Evolutionary conservation across 2,797 vertebrate species (phyloP).

Genomic region (Sebastes vulpes): DNA sequence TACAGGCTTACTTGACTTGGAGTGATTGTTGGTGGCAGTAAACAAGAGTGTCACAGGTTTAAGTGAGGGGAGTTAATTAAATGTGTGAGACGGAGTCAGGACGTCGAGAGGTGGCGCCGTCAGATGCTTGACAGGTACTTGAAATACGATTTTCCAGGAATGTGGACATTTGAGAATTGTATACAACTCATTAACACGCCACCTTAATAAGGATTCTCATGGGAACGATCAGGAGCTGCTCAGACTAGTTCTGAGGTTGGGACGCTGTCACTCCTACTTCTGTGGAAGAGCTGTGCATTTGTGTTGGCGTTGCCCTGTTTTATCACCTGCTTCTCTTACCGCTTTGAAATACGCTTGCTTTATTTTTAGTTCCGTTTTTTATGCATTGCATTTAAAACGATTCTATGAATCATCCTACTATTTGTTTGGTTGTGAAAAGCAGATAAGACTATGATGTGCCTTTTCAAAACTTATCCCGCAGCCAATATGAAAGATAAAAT

Average conservation of each 20-base stretch:
- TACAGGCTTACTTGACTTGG: background rate
- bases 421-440: slow-evolving; percentile 31
- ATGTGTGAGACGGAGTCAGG: slow-evolving; percentile 64
- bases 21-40: slow-evolving; percentile 5
- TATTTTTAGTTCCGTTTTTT: background rate
- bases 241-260: slow-evolving; percentile 59
- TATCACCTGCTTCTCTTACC: background rate
- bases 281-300: slow-evolving; percentile 19
- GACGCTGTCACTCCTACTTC: slow-evolving; percentile 27
- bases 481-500: slow-evolving; percentile 26
- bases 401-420: background rate
- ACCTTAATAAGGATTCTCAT: slow-evolving; percentile 52
- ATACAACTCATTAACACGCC: slow-evolving; percentile 69
- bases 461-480: background rate
- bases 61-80: slow-evolving; percentile 74
- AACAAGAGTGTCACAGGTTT: slow-evolving; percentile 21
- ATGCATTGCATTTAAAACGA: background rate
- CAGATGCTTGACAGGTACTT: slow-evolving; percentile 75
- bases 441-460: slow-evolving; percentile 1
- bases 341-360: background rate
- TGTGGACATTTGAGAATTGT: slow-evolving; percentile 58
- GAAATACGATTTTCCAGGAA: slow-evolving; percentile 58
- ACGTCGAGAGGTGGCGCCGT: slow-evolving; percentile 46
- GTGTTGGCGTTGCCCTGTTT: background rate
- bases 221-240: slow-evolving; percentile 57